A percentile compares a stretch with the other conserved stretches of the same genome.
Evolutionary conservation across 1,140 invertebrate species (phyloP).

Genomic region (Steinernema khuongi): DNA sequence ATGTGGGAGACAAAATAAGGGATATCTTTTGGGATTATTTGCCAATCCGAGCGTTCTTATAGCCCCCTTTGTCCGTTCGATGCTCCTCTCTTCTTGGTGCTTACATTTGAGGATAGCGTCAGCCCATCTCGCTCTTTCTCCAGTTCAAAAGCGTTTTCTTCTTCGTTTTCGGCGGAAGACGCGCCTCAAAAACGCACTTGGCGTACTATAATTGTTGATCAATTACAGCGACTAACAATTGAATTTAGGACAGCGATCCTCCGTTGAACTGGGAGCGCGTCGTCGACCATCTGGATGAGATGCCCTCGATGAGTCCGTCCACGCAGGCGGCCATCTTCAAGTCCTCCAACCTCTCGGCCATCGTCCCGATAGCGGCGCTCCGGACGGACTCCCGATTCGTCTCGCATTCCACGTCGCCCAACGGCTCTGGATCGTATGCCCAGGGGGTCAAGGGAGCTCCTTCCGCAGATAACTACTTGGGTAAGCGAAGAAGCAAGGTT

Average conservation of each 20-base stretch:
- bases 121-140: no score
- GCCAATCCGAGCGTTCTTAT: no score
- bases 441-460: constrained; percentile 9
- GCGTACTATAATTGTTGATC: not conserved
- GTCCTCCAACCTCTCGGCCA: not conserved
- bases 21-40: no score
- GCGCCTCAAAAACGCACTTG: not conserved
- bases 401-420: not conserved
- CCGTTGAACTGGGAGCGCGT: constrained; percentile 4
- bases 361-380: constrained; percentile 4
- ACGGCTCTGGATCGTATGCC: not conserved
- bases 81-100: no score
- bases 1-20: no score
- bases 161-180: no score
- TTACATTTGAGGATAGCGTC: no score
- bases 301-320: constrained; percentile 3
- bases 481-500: no score
- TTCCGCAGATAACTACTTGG: constrained; percentile 13
- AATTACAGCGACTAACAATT: not conserved
- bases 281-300: not conserved
- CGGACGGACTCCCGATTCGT: constrained; percentile 7
- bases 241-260: constrained; percentile 7
- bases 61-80: no score
- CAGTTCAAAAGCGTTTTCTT: no score
- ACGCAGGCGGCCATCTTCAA: not conserved